Conservation (phyloP, 2,797 vertebrate species). For the Enteromius treurensis region DNA sequence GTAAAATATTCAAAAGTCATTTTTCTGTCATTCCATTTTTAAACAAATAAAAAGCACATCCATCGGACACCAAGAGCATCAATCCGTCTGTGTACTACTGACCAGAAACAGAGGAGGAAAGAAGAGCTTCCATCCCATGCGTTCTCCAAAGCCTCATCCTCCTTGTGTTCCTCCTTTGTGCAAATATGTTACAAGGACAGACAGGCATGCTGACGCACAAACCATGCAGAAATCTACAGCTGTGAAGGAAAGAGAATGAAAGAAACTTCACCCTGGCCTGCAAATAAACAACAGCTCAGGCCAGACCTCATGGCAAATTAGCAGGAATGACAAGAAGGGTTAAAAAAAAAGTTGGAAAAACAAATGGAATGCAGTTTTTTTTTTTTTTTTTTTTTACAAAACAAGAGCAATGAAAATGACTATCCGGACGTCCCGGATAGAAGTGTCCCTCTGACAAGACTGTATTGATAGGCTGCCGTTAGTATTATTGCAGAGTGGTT, state of each 20-base stretch:
- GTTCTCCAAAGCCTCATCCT: constrained; percentile 67
- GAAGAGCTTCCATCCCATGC: constrained; percentile 45
- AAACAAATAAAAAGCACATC: constrained; percentile 72
- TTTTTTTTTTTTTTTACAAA: constrained; percentile 46
- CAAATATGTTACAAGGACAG: constrained; percentile 75
- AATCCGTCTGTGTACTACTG: constrained; percentile 60
- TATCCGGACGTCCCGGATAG: constrained; percentile 52
- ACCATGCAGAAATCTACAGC: constrained; percentile 74
- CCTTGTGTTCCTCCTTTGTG: constrained; percentile 76
- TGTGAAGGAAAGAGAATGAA: constrained; percentile 60
- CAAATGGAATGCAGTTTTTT: constrained; percentile 64
- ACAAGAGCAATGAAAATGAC: constrained; percentile 43
- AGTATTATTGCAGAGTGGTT: constrained; percentile 65
- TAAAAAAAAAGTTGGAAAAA: constrained; percentile 40
- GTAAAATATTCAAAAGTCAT: constrained; percentile 81
- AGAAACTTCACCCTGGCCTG: constrained; percentile 61
- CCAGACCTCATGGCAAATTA: constrained; percentile 61
- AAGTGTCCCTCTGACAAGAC: constrained; percentile 51
- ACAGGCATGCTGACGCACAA: constrained; percentile 75
- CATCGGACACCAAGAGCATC: constrained; percentile 67
- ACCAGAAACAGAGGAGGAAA: constrained; percentile 60
- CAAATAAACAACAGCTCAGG: constrained; percentile 67
- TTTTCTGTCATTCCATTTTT: constrained; percentile 54
- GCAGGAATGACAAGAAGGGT: constrained; percentile 62
- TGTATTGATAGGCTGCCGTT: constrained; percentile 60